Base-by-base conservation (phyloP, 1,140 invertebrate species). In the Aphis craccivora region DNA sequence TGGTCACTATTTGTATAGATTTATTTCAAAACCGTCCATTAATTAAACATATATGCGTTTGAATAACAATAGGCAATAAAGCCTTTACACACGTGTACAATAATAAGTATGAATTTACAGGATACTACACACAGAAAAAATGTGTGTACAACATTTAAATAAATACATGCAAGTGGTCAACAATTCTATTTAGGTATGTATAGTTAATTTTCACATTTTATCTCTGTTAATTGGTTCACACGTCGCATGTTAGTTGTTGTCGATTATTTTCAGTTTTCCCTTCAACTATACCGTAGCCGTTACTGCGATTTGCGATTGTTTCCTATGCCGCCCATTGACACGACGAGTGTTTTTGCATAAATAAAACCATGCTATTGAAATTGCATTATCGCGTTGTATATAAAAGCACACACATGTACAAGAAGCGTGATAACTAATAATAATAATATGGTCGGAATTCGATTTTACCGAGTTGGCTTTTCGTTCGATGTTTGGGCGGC, bases 11-110 rank as follows among this genome's bases (percentile, higher is more conserved):
- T 89, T 35, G 51, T 90, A 30, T 60, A 76, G 76, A 92, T 92
- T 84, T 84, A 23, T 83, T 91, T 91, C 8, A 5, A 91, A 91
- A 83, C 37, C 30, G 45, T 14, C n/a, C 67, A 51, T 83, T 91
- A 91, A 91, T 91, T 91, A 91, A 91, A 91, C 45, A 91, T 7
- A 45, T 45, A 30, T 91, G 37, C 0, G 45, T 91, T 91, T 91
- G 25, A 91, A 91, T 83, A 91, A 91, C 67, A 91, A 91, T 92
- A 23, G 91, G 1, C 40, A 45, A n/a, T n/a, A n/a, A 2, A 40
- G 5, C 25, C 45, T 48, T 30, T 67, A 18, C 60, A 67, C 30
- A 18, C 30, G 30, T 67, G 20, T 18, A 76, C 18, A n/a, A 20
- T n/a, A n/a, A 76, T n/a, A 76, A 5, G 60, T 67, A n/a, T n/a